Evolutionary conservation across 2,888 invertebrate species (phyloP).

Genomic region (Hydraecia micacea): DNA sequence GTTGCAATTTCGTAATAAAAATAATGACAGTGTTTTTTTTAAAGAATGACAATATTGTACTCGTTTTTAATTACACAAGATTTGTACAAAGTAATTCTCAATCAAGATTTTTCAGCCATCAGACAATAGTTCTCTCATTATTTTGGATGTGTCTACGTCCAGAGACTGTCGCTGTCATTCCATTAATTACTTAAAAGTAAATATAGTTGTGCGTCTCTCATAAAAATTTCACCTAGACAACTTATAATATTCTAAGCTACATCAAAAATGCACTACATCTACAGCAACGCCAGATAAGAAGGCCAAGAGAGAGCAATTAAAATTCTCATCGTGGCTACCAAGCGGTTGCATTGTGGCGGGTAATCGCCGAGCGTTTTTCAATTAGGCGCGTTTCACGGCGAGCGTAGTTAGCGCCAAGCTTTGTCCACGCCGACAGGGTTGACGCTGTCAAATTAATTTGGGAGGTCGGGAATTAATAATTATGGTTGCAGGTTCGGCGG

Average conservation of each 20-base stretch:
- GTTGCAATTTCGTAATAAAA: neutral
- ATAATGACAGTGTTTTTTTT: neutral
- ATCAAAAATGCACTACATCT: constrained; percentile 30
- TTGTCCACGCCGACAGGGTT: constrained; percentile 71
- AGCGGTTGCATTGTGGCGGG: constrained; percentile 69
- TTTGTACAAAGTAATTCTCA: neutral
- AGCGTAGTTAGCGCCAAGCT: constrained; percentile 70
- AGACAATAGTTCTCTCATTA: neutral
- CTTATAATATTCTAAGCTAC: constrained; percentile 36
- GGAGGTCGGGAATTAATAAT: constrained; percentile 56
- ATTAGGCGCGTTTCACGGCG: constrained; percentile 76
- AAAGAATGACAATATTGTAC: too few species aligned
- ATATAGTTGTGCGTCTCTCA: neutral
- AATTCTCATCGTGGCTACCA: constrained; percentile 71
- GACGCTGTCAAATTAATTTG: constrained; percentile 61
- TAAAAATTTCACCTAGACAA: constrained; percentile 13
- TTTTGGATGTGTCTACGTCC: too few species aligned
- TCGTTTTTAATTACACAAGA: neutral
- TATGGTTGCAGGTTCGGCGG: constrained; percentile 47
- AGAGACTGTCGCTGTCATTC: neutral
- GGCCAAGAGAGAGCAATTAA: constrained; percentile 71
- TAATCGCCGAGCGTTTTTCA: constrained; percentile 71
- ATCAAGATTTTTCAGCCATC: neutral
- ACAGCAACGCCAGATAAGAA: constrained; percentile 55
- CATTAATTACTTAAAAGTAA: neutral